These are phyloP conservation scores for Tetraneura akinire DNA, from an alignment of 1,140 invertebrate genomes.

Conservation along the genomic window DNA sequence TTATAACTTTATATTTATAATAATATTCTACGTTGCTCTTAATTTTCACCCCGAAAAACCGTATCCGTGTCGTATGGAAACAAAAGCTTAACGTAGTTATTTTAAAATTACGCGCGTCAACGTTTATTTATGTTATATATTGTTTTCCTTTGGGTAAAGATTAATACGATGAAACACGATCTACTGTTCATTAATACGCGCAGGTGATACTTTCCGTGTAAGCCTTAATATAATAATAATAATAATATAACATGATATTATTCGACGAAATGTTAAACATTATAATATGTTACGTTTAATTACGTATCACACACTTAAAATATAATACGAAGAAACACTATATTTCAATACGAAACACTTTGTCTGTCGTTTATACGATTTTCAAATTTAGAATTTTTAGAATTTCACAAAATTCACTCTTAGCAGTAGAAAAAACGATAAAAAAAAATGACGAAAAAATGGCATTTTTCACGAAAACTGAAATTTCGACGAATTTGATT, in stretches of 20 bases:
- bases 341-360: too few relatives aligned
- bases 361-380: too few relatives aligned
- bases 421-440: too few relatives aligned
- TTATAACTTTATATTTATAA: too few relatives aligned
- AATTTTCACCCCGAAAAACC: background rate
- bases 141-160: background rate
- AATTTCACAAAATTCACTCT: too few relatives aligned
- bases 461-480: too few relatives aligned
- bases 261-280: background rate
- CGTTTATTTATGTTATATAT: conserved; percentile 28
- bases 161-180: conserved; percentile 19
- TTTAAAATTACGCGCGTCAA: conserved; percentile 27
- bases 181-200: background rate
- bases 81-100: conserved; percentile 24
- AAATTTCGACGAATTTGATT: too few relatives aligned
- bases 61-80: conserved; percentile 9
- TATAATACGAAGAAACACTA: too few relatives aligned
- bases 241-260: conserved; percentile 11
- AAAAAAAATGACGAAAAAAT: too few relatives aligned
- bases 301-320: too few relatives aligned
- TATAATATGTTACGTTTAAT: too few relatives aligned
- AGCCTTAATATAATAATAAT: conserved; percentile 4
- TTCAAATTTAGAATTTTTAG: too few relatives aligned
- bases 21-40: background rate
- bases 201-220: background rate